A percentile compares a stretch with the other conserved stretches of the same genome.
Evolutionary conservation across 2,888 invertebrate species (phyloP).

Genomic region (Agriotes lineatus): DNA sequence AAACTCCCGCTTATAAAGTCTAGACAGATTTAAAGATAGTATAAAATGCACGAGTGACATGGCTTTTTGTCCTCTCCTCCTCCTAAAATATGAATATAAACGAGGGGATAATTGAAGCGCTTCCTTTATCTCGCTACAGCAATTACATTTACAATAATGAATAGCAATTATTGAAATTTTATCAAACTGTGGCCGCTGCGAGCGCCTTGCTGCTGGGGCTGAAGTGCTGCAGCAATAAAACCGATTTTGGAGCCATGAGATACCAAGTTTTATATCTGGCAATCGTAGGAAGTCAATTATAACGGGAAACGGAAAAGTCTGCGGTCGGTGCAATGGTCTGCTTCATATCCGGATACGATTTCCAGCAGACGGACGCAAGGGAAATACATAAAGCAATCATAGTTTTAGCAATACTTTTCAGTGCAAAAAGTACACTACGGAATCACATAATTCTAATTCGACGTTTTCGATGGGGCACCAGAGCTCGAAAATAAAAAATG

Average conservation of each 20-base stretch:
- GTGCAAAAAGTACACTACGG: too few species aligned
- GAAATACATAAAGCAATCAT: slow-evolving; percentile 42
- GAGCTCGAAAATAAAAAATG: too few species aligned
- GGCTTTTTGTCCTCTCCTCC: slow-evolving; percentile 15
- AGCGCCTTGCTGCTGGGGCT: too few species aligned
- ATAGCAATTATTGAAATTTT: too few species aligned
- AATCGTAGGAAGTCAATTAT: slow-evolving; percentile 39
- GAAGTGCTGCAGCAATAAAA: slow-evolving; percentile 30
- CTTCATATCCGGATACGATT: slow-evolving; percentile 48
- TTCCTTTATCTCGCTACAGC: not conserved
- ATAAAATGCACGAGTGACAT: slow-evolving; percentile 51
- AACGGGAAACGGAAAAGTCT: slow-evolving; percentile 43
- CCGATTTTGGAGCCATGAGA: slow-evolving; percentile 19
- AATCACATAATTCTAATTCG: too few species aligned
- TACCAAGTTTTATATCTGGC: slow-evolving; percentile 37
- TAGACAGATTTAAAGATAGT: slow-evolving; percentile 54
- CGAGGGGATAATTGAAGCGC: slow-evolving; percentile 18
- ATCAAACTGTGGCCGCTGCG: too few species aligned
- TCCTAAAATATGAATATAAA: slow-evolving; percentile 19
- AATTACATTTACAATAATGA: too few species aligned
- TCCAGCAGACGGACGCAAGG: slow-evolving; percentile 40
- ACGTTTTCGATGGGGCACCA: too few species aligned
- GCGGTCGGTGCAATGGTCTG: slow-evolving; percentile 45
- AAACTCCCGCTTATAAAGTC: slow-evolving; percentile 52
- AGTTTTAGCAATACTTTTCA: slow-evolving; percentile 30